A percentile compares a stretch with the other conserved stretches of the same genome.
Evolutionary conservation across 2,888 invertebrate genomes (phyloP).

Genomic region (Drosophila lacicola): DNA sequence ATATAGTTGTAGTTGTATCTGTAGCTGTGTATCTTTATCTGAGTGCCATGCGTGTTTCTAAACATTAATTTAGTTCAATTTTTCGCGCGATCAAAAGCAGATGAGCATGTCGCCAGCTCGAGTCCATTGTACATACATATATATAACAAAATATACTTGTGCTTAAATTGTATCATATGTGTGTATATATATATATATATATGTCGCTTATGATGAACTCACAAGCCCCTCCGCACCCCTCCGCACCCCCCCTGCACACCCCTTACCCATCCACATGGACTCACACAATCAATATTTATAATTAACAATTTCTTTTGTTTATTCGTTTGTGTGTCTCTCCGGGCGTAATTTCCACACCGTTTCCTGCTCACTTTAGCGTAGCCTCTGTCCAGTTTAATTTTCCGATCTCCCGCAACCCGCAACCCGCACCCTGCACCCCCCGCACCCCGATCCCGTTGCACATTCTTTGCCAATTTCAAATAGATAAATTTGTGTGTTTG

Average conservation of each 20-base stretch:
- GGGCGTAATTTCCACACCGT: slow-evolving; percentile 57
- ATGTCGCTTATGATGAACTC: slow-evolving; percentile 37
- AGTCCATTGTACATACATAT: slow-evolving; percentile 44
- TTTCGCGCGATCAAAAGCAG: slow-evolving; percentile 79
- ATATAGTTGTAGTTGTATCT: slow-evolving; percentile 12
- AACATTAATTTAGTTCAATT: slow-evolving; percentile 80
- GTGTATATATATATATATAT: slow-evolving; percentile 37
- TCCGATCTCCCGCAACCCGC: background rate
- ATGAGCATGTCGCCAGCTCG: slow-evolving; percentile 72
- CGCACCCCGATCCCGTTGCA: slow-evolving; percentile 28
- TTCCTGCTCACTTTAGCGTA: slow-evolving; percentile 78
- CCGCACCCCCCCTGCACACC: background rate
- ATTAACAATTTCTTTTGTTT: slow-evolving; percentile 75
- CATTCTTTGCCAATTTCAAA: slow-evolving; percentile 49
- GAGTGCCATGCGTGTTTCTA: slow-evolving; percentile 70
- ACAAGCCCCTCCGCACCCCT: slow-evolving; percentile 6
- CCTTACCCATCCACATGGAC: background rate
- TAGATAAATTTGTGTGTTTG: slow-evolving; percentile 70
- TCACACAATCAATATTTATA: slow-evolving; percentile 74
- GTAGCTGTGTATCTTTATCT: slow-evolving; percentile 21
- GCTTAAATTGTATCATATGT: slow-evolving; percentile 6
- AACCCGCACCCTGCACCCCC: background rate
- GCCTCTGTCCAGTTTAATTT: slow-evolving; percentile 41
- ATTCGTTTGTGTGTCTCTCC: slow-evolving; percentile 43
- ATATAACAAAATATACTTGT: no score